Evolutionary conservation across 1,140 invertebrate species (phyloP), one percentile per base, ranked within the genome.

Genomic region (Pachypeltis micranthus): DNA sequence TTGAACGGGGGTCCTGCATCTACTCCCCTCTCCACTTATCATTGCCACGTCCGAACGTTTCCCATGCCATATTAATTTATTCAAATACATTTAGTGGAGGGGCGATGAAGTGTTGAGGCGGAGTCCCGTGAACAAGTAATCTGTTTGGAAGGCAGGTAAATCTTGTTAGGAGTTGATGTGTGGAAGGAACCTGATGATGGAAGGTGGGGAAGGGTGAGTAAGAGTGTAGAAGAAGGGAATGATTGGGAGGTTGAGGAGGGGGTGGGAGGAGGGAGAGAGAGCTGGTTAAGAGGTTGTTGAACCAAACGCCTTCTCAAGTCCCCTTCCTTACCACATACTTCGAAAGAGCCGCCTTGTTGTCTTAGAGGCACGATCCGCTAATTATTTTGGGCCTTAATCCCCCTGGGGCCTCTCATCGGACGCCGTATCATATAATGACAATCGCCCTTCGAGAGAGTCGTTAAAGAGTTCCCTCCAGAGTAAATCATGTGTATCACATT

Each of bases 71-170:
- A 59, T 59, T 59, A 59, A 59, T 59, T 59, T 59, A 59, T 59
- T 59, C 57, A 59, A 59, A 59, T 59, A 59, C 29, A 59, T 59
- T 59, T 57, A 29, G 26, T 59, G 57, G 57, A 16, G 29, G 26
- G 26, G 57, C 29, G 57, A 31, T 59, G 57, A 59, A 59, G 57
- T 59, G 57, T 59, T 57, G 57, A 59, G 57, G 57, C 27, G 55
- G 57, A 51, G 57, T n/a, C 29, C 26, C 57, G 57, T 59, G 57
- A 59, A 31, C 26, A 59, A 59, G 57, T 59, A 59, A 59, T 59
- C 26, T 59, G 57, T 59, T 31, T 59, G 57, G 57, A 59, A 59
- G 57, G 57, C 14, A 59, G 57, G 57, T 59, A 59, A 59, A 59
- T 59, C 57, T 59, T 29, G 57, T 59, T 59, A 59, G 26, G 57